Conservation (phyloP, 92 coral and sea anemone species). For the Epizoanthus illoricatus region DNA sequence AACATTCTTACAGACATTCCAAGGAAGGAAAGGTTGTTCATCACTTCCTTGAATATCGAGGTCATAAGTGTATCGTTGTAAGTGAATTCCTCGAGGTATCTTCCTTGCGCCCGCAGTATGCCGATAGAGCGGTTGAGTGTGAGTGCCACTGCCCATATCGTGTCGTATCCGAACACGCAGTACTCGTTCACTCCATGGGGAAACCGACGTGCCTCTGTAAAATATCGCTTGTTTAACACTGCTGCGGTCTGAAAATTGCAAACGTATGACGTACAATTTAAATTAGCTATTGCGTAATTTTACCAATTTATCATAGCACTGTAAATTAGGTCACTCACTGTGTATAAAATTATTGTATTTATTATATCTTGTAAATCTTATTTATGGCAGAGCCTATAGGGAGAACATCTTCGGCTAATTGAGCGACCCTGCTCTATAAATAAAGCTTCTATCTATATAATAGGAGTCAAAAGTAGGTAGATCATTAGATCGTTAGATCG, state of each 20-base stretch:
- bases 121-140: conserved; percentile 51
- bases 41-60: conserved; percentile 25
- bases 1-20: conserved; percentile 59
- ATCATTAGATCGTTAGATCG: too few species aligned
- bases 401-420: too few species aligned
- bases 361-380: too few species aligned
- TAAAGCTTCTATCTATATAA: too few species aligned
- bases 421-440: too few species aligned
- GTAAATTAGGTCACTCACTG: too few species aligned
- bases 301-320: too few species aligned
- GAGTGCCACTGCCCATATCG: conserved; percentile 58
- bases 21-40: conserved; percentile 27
- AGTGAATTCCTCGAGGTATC: conserved; percentile 37
- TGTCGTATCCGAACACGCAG: conserved; percentile 59
- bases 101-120: conserved; percentile 54
- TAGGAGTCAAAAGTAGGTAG: too few species aligned
- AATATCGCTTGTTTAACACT: conserved; percentile 40
- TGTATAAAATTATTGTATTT: too few species aligned
- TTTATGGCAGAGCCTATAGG: too few species aligned
- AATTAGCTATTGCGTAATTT: too few species aligned
- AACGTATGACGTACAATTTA: too few species aligned
- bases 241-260: conserved; percentile 40
- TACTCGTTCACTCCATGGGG: conserved; percentile 44
- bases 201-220: conserved; percentile 23
- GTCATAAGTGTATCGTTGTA: conserved; percentile 43